Percentiles rank a stretch among this genome's conserved stretches.
phyloP scores from a whole-genome alignment of 2,113 vertebrate species.

The Centrocercus urophasianus region DNA sequence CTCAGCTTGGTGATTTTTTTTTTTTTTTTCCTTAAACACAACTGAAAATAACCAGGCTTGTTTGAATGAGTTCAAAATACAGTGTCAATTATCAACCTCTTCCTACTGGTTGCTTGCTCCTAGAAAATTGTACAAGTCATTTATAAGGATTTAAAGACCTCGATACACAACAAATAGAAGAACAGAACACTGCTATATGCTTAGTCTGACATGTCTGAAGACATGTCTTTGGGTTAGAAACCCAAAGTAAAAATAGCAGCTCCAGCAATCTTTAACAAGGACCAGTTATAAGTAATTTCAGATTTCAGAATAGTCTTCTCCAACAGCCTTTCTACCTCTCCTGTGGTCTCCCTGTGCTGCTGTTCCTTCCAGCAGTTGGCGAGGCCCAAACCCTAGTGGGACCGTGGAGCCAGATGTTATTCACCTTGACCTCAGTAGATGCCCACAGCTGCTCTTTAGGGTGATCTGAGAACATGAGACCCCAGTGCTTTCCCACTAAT shows the following conservation, averaged over 20 bases:
- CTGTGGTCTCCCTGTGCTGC: neutral
- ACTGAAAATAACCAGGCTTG: neutral
- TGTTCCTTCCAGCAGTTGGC: neutral
- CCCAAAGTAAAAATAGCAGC: neutral
- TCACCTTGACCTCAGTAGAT: neutral
- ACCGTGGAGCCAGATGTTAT: neutral
- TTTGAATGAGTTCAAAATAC: slow-evolving; percentile 1
- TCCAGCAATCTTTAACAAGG: neutral
- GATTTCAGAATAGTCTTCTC: neutral
- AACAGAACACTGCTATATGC: neutral
- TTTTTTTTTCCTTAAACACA: neutral
- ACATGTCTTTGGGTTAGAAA: neutral
- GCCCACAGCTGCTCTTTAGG: neutral
- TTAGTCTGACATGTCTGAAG: neutral
- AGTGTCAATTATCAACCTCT: neutral
- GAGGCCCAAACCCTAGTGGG: neutral
- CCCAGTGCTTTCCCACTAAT: neutral
- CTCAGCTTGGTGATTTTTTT: neutral
- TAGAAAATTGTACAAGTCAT: neutral
- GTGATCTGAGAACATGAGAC: neutral
- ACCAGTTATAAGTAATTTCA: neutral
- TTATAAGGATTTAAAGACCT: neutral
- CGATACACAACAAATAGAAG: neutral
- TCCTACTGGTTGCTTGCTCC: neutral
- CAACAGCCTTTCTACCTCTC: neutral